Evolutionary conservation across 2,113 vertebrate genomes (phyloP).

Genomic region (Poecilia latipinna): DNA sequence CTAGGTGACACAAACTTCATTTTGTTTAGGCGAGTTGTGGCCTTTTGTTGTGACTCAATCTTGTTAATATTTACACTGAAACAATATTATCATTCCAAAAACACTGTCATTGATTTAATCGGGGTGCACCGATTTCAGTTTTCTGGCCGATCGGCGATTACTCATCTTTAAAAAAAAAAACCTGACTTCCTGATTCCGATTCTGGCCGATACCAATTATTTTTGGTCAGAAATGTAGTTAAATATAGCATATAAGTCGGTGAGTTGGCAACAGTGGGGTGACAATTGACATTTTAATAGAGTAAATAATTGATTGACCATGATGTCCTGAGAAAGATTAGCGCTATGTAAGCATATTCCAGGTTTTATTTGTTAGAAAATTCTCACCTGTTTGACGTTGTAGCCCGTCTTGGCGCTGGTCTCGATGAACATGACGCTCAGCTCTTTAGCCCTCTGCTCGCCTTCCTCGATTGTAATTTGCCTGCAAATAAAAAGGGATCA

Average conservation of each 20-base stretch:
- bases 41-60: neutral
- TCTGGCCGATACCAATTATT: no score
- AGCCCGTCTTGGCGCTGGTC: conserved; percentile 84
- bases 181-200: no score
- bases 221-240: no score
- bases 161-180: no score
- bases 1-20: neutral
- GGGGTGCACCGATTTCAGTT: no score
- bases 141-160: no score
- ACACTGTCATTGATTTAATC: no score
- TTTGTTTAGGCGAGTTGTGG: neutral
- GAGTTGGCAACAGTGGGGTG: no score
- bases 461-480: conserved; percentile 93
- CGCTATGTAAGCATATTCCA: neutral
- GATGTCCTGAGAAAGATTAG: neutral
- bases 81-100: neutral
- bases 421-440: conserved; percentile 95
- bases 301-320: neutral
- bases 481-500: conserved; percentile 62
- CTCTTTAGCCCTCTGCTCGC: conserved; percentile 91
- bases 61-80: neutral
- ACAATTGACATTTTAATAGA: neutral
- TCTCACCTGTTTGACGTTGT: conserved; percentile 84
- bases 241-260: no score
- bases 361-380: neutral